Percentiles rank a stretch among this genome's conserved stretches.
phyloP scores from a whole-genome alignment of 2,797 vertebrate species.

The Siniperca undulata region DNA sequence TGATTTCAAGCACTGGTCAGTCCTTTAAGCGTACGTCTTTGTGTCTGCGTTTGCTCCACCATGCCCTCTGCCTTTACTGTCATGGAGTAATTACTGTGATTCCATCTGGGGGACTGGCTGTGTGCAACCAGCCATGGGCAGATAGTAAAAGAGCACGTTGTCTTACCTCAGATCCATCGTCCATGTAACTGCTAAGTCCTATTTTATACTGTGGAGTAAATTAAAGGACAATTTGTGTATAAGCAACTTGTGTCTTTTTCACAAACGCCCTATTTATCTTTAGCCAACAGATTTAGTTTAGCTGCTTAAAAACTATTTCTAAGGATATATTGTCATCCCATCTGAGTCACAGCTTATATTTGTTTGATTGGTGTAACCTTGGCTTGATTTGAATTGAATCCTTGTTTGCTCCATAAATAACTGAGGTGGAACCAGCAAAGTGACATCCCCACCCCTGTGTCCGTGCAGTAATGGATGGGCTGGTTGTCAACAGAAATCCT shows the following conservation, averaged over 20 bases:
- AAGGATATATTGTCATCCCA: neutral
- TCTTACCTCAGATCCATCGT: constrained; percentile 8
- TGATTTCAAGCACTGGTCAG: neutral
- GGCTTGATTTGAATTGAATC: constrained; percentile 25
- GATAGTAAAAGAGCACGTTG: constrained; percentile 21
- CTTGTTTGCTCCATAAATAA: constrained; percentile 61
- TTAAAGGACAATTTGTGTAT: neutral
- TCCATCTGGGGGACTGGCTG: constrained; percentile 45
- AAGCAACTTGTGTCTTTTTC: neutral
- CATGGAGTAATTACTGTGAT: constrained; percentile 57
- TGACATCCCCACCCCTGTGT: constrained; percentile 56
- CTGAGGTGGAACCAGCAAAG: constrained; percentile 65
- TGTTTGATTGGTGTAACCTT: neutral
- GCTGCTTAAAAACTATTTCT: neutral
- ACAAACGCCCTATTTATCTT: neutral
- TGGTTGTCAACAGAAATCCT: constrained; percentile 74
- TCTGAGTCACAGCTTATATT: neutral
- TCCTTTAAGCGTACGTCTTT: neutral
- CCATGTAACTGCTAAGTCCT: neutral
- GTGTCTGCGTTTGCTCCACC: constrained; percentile 16
- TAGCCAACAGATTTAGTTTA: neutral
- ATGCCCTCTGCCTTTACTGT: constrained; percentile 20
- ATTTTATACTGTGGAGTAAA: neutral
- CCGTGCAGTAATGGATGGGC: constrained; percentile 68
- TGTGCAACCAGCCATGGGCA: constrained; percentile 47